A percentile compares a stretch with the other conserved stretches of the same genome.
Conservation (phyloP, 2,113 vertebrate genomes). For the Actenoides lindsayi region DNA sequence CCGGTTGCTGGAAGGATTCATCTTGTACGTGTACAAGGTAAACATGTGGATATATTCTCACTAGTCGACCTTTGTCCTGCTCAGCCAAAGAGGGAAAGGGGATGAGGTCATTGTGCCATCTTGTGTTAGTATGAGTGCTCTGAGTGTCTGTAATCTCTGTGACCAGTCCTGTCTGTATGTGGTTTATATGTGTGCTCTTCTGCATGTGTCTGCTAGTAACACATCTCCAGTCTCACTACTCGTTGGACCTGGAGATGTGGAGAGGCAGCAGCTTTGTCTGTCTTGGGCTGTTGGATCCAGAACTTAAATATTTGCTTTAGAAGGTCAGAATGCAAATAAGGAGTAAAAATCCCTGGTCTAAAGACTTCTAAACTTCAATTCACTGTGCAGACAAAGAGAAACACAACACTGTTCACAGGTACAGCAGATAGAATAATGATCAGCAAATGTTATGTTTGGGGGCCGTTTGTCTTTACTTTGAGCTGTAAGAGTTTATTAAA, state of each 20-base stretch:
- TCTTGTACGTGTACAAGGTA: no score
- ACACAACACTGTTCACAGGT: fast-evolving
- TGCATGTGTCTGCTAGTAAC: neutral
- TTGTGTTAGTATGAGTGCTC: neutral
- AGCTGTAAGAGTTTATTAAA: neutral
- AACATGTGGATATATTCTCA: neutral
- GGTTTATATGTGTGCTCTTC: neutral
- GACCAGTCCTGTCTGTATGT: neutral
- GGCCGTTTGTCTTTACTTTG: neutral
- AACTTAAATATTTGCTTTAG: neutral
- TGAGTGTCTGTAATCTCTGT: neutral
- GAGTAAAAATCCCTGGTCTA: neutral
- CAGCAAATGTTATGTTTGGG: neutral
- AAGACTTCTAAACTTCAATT: neutral
- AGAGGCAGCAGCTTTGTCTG: neutral
- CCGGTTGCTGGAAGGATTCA: neutral
- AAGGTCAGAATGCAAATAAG: neutral
- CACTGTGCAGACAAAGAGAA: neutral
- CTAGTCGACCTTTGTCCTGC: neutral
- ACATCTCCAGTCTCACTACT: neutral
- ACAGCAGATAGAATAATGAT: neutral
- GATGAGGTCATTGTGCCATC: neutral
- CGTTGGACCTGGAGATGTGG: neutral
- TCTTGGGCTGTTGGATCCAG: neutral
- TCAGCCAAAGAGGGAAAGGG: neutral